Base-by-base conservation (phyloP, 92 coral and sea anemone genomes). In the Montipora capitata region DNA sequence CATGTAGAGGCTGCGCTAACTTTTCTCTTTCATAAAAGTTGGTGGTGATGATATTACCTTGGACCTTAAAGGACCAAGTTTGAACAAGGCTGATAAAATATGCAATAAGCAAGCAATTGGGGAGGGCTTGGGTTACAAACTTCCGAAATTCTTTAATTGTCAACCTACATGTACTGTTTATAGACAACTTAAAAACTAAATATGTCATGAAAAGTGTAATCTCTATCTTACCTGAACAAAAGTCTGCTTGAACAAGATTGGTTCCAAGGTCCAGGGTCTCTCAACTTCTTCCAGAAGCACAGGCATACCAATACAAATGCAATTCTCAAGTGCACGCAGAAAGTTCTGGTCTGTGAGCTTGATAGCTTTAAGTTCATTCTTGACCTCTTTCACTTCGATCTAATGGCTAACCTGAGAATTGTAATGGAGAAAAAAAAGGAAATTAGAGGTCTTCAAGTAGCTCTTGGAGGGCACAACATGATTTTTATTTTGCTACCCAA, bases 291-390 rank as follows among this genome's bases (percentile, higher is more conserved):
- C 99, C 64, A 98, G 90, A 74, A 98, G 76, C 81, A 98, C 99
- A 79, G 99, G 99, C 98, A 98, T 98, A 52, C 99, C 99, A 80
- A 98, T 96, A 67, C 99, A 96, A 74, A 98, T 98, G 69, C 99
- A 98, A 80, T 98, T 94, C 92, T 98, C 99, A 14, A 98, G 92
- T 27, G 99, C 96, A 51, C 98, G 95, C 78, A 98, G 90, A 85
- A 96, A 98, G 94, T 94, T 98, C 71, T 92, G 94, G 85, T 98
- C 99, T 10, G 99, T 98, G 43, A 98, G 95, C 76, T 98, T 98
- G 87, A 98, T 94, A 79, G 96, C 95, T 80, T 98, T 98, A 2
- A 98, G 91, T 27, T 98, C 98, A 78, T 98, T 98, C 93, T 96
- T 98, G 45, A 97, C 98, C 86, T 98, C 99, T 85, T 91, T 96